Evolutionary conservation across 2,888 invertebrate species (phyloP).

Genomic region (Cabera pusaria): DNA sequence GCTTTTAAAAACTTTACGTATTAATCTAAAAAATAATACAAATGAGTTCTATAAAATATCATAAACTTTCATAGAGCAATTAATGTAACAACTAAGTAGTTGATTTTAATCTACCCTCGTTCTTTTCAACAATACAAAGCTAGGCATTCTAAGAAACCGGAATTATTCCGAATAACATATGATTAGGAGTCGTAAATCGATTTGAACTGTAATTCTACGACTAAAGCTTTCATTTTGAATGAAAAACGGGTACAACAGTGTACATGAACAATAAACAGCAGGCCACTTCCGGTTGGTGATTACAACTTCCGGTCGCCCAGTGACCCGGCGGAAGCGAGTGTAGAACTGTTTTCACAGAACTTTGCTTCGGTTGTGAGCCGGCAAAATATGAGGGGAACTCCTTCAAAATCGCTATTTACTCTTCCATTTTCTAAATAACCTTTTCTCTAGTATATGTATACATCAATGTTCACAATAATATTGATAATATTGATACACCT

Average conservation of each 20-base stretch:
- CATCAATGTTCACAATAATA: too few relatives aligned
- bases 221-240: constrained; percentile 22
- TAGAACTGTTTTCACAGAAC: constrained; percentile 42
- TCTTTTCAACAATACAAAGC: constrained; percentile 12
- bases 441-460: too few relatives aligned
- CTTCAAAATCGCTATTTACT: too few relatives aligned
- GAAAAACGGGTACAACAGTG: constrained; percentile 16
- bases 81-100: constrained; percentile 11
- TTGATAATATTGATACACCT: too few relatives aligned
- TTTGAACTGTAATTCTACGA: constrained; percentile 18
- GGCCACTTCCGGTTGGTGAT: constrained; percentile 46
- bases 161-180: constrained; percentile 12
- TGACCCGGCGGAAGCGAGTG: constrained; percentile 41
- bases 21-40: too few relatives aligned
- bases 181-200: constrained; percentile 18
- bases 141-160: constrained; percentile 15
- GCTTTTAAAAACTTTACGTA: too few relatives aligned
- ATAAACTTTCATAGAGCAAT: constrained; percentile 12
- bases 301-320: constrained; percentile 45
- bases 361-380: constrained; percentile 15
- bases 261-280: constrained; percentile 46
- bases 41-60: constrained; percentile 5
- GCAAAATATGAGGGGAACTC: too few relatives aligned
- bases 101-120: constrained; percentile 20
- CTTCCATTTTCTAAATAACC: too few relatives aligned